Evolutionary conservation across 2,797 vertebrate genomes (phyloP).

Genomic region (Enteromius thamalakanensis): DNA sequence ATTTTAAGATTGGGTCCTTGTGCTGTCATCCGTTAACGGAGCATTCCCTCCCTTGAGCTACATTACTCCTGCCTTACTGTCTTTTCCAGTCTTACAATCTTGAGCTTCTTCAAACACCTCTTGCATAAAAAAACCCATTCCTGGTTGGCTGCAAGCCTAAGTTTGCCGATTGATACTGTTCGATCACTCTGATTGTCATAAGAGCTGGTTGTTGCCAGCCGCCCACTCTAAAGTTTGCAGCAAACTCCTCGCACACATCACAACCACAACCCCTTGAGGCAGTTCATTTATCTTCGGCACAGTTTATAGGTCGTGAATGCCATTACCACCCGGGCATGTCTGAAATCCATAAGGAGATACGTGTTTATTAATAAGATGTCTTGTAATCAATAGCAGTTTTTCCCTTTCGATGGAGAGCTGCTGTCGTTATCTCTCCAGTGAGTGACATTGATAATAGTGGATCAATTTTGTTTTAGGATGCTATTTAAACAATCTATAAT

Average conservation of each 20-base stretch:
- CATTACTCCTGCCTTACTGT: conserved; percentile 36
- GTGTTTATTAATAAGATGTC: conserved; percentile 61
- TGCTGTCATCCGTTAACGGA: conserved; percentile 53
- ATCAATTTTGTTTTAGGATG: conserved; percentile 49
- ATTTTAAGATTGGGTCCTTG: conserved; percentile 53
- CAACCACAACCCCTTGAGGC: conserved; percentile 25
- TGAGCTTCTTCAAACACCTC: conserved; percentile 54
- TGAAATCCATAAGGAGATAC: conserved; percentile 59
- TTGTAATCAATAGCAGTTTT: conserved; percentile 44
- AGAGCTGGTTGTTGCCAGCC: conserved; percentile 32
- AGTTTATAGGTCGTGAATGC: conserved; percentile 55
- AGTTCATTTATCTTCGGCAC: conserved; percentile 51
- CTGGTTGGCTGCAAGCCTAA: conserved; percentile 40
- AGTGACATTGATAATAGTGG: conserved; percentile 52
- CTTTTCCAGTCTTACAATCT: conserved; percentile 26
- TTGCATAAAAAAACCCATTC: conserved; percentile 48
- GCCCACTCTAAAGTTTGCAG: neutral
- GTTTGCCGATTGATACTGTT: conserved; percentile 55
- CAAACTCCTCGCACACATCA: neutral
- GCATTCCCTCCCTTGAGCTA: conserved; percentile 36
- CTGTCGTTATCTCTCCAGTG: conserved; percentile 30
- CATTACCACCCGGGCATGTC: conserved; percentile 46
- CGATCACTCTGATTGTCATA: conserved; percentile 59
- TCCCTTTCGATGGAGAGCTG: conserved; percentile 14
- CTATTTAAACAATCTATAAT: conserved; percentile 53